Conservation (phyloP, 1,140 invertebrate species). For the Patella vulgata region DNA sequence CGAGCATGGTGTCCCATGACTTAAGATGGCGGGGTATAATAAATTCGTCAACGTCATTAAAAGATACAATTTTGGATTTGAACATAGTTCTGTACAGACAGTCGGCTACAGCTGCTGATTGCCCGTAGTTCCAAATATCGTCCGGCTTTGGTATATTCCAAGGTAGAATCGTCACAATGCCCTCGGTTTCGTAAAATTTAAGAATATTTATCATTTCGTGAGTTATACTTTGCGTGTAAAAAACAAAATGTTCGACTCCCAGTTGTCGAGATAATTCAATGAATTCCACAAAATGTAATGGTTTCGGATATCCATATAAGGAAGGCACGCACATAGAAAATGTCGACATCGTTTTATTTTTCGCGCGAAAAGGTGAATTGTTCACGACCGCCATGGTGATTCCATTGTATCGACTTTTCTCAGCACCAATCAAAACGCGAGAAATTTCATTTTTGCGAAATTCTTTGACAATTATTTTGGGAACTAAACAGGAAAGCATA, state of each 20-base stretch:
- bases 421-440: neutral
- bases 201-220: conserved; percentile 29
- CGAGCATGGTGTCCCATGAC: conserved; percentile 16
- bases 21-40: conserved; percentile 39
- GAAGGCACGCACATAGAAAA: conserved; percentile 47
- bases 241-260: conserved; percentile 47
- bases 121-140: conserved; percentile 52
- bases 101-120: conserved; percentile 49
- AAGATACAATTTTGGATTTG: conserved; percentile 37
- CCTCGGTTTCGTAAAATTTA: conserved; percentile 31
- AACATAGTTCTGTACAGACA: conserved; percentile 47
- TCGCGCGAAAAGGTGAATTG: neutral
- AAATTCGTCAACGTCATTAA: conserved; percentile 55
- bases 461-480: conserved; percentile 2
- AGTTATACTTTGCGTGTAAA: conserved; percentile 40
- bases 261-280: conserved; percentile 48
- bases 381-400: neutral
- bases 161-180: conserved; percentile 30
- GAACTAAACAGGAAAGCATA: conserved; percentile 34
- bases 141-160: conserved; percentile 37
- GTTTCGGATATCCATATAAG: conserved; percentile 40
- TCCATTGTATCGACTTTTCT: neutral
- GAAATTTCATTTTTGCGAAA: neutral
- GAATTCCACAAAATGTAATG: conserved; percentile 44
- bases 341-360: neutral